Percentiles rank a stretch among this genome's conserved stretches.
Conservation (phyloP, 2,888 invertebrate genomes). For the Sthenelais limicola region DNA sequence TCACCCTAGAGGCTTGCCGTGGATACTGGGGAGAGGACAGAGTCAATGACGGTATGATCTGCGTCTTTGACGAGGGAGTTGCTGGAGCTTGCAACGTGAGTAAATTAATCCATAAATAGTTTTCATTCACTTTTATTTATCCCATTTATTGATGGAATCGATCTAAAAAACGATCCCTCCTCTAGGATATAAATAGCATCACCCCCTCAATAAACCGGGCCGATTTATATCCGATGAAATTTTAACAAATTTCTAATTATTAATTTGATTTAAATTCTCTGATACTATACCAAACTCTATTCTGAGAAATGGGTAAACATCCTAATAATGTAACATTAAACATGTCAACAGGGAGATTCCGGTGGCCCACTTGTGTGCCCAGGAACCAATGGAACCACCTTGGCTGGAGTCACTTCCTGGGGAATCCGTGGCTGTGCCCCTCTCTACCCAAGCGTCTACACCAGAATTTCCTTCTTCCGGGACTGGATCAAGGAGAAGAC, state of each 20-base stretch:
- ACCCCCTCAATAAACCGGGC: too few species aligned
- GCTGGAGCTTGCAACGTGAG: constrained; percentile 29
- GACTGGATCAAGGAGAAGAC: constrained; percentile 17
- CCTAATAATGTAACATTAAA: neutral
- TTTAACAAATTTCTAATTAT: neutral
- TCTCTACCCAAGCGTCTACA: constrained; percentile 28
- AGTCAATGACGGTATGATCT: constrained; percentile 19
- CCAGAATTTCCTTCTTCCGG: constrained; percentile 15
- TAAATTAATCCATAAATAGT: too few species aligned
- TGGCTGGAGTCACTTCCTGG: constrained; percentile 19
- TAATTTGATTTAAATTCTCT: neutral
- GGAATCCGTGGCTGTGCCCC: constrained; percentile 24
- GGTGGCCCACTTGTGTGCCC: constrained; percentile 29
- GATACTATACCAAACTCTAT: neutral
- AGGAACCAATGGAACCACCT: neutral
- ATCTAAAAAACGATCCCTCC: too few species aligned
- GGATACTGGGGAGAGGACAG: constrained; percentile 24
- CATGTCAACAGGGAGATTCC: constrained; percentile 18
- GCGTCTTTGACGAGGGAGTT: constrained; percentile 20
- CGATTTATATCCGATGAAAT: neutral
- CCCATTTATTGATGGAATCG: too few species aligned
- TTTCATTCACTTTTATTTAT: too few species aligned
- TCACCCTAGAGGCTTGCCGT: neutral
- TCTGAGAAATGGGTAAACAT: neutral
- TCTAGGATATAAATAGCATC: too few species aligned